phyloP scores from a whole-genome alignment of 2,113 vertebrate genomes.

The Seriola aureovittata region DNA sequence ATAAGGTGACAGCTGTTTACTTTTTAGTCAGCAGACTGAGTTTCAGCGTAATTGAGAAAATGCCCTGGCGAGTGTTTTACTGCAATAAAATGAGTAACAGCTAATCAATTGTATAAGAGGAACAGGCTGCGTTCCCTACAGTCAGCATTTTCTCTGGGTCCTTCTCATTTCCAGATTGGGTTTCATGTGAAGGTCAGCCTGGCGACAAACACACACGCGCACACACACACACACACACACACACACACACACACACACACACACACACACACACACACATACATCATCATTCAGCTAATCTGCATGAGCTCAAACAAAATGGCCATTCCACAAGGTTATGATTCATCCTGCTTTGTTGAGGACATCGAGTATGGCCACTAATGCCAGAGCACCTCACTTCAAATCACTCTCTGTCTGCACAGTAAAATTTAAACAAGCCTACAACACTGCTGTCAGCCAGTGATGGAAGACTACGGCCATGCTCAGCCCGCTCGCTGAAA shows the following conservation, averaged over 20 bases:
- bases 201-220: constrained; percentile 59
- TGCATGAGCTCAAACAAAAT: constrained; percentile 36
- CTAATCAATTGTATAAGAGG: constrained; percentile 76
- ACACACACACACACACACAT: constrained; percentile 24
- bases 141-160: constrained; percentile 77
- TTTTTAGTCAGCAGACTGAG: constrained; percentile 58
- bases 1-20: constrained; percentile 73
- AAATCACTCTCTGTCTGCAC: constrained; percentile 29
- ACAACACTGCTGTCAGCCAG: constrained; percentile 1
- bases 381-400: constrained; percentile 23
- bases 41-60: constrained; percentile 74
- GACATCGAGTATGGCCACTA: constrained; percentile 27
- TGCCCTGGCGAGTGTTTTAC: constrained; percentile 60
- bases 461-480: background rate
- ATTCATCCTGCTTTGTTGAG: constrained; percentile 46
- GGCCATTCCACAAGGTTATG: constrained; percentile 35
- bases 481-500: background rate
- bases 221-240: constrained; percentile 16
- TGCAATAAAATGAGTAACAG: constrained; percentile 77
- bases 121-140: constrained; percentile 54
- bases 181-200: constrained; percentile 80
- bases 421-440: constrained; percentile 14
- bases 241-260: constrained; percentile 24
- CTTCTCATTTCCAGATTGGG: constrained; percentile 78
- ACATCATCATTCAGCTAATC: constrained; percentile 22